Base-by-base conservation (phyloP, 1,140 invertebrate species). In the Rhyacophila brunnea region DNA sequence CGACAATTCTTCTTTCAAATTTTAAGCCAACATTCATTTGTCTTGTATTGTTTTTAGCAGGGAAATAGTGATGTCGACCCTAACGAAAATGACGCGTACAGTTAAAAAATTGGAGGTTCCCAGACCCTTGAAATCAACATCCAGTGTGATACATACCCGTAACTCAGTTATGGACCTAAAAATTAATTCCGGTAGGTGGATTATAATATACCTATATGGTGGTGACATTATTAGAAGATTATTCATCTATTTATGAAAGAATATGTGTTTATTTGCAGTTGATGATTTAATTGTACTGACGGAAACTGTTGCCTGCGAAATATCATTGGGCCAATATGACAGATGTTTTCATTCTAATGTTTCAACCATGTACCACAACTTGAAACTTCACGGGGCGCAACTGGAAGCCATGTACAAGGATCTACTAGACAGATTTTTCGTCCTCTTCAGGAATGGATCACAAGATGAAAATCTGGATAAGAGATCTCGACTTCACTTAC, bases 391-490 rank as follows among this genome's bases (percentile, higher is more conserved):
- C 71, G 88, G 88, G 56, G 83, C 83, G 54, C 85, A 90, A 68
- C 75, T 90, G 66, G 89, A 91, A 80, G 77, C 81, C 62, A 78
- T 85, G 60, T 89, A 87, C 66, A 90, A 90, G 81, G 87, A 89
- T 81, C 81, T 79, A 62, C 71, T 83, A 60, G 82, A 83, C 70
- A 76, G 81, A 72, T 79, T 58, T 66, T 94, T 93, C 79, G 86
- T 91, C 64, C 83, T 89, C 66, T 89, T 95, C 68, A 85, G 92
- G 66, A 92, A 93, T 80, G 90, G 88, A 68, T 91, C 89, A 67
- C 87, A 91, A 74, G 88, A 92, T 76, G 85, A 89, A 71, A 82
- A 85, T 69, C 78, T 94, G 61, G 90, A 92, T 74, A 82, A 87
- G 69, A 83, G 87, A 70, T 89, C 88, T 67, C 84, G 92, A 74